Evolutionary conservation across 2,888 invertebrate species (phyloP).

Genomic region (Dryobota labecula): DNA sequence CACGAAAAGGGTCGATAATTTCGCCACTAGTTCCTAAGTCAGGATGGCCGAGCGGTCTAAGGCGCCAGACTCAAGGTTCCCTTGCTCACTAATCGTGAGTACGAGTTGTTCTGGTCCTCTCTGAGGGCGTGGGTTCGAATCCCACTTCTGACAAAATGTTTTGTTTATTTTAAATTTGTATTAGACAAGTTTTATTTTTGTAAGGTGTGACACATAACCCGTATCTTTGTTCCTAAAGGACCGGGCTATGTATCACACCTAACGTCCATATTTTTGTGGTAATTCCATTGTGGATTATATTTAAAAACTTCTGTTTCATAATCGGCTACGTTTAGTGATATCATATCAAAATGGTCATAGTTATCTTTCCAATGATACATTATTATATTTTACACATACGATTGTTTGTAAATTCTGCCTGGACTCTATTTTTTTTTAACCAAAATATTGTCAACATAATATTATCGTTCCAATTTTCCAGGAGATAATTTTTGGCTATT

Average conservation of each 20-base stretch:
- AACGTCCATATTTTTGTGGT: background rate
- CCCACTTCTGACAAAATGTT: conserved; percentile 21
- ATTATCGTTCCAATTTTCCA: background rate
- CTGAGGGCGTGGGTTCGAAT: conserved; percentile 47
- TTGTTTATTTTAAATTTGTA: background rate
- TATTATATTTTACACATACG: conserved; percentile 18
- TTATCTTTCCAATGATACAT: conserved; percentile 32
- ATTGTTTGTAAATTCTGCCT: conserved; percentile 1
- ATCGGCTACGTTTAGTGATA: conserved; percentile 21
- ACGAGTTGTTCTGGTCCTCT: conserved; percentile 38
- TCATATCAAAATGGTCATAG: conserved; percentile 17
- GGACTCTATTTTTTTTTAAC: background rate
- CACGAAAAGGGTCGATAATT: background rate
- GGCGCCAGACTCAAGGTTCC: conserved; percentile 43
- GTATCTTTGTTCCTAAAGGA: too few relatives aligned
- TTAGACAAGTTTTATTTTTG: background rate
- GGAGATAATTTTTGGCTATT: background rate
- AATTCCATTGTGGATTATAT: background rate
- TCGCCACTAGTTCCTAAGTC: background rate
- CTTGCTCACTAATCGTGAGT: conserved; percentile 28
- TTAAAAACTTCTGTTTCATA: background rate
- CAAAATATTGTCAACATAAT: background rate
- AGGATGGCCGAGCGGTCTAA: conserved; percentile 50
- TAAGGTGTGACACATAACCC: background rate
- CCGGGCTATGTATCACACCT: too few relatives aligned